Evolutionary conservation across 2,113 vertebrate species (phyloP).

Genomic region (Crocuta crocuta): DNA sequence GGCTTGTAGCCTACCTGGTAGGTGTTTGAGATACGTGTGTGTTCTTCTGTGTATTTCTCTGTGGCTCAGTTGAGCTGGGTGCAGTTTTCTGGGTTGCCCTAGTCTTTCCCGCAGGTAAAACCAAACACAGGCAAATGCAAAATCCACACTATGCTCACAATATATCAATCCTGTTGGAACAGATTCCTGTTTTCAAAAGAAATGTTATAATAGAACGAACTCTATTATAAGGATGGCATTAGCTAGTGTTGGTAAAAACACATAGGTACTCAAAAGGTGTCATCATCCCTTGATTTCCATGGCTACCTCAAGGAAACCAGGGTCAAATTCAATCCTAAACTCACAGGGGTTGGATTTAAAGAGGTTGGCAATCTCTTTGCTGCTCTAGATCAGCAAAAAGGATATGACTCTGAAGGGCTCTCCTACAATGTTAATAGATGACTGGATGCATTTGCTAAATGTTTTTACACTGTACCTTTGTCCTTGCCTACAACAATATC

Average conservation of each 20-base stretch:
- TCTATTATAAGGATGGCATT: not conserved
- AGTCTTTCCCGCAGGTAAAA: not conserved
- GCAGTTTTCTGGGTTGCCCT: not conserved
- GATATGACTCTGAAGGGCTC: not conserved
- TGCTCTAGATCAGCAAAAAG: not conserved
- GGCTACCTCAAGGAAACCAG: not conserved
- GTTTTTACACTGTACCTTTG: not conserved
- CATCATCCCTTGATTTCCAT: not conserved
- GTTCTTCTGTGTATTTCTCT: accelerated
- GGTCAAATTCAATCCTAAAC: not conserved
- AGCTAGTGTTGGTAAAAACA: not conserved
- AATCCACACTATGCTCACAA: not conserved
- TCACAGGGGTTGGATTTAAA: accelerated
- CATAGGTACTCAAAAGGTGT: not conserved
- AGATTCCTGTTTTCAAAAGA: not conserved
- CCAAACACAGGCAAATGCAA: not conserved
- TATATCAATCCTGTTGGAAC: not conserved
- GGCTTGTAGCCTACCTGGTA: not conserved
- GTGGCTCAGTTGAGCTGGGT: too few species aligned
- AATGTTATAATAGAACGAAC: not conserved
- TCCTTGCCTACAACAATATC: slow-evolving; percentile 54
- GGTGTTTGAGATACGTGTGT: accelerated
- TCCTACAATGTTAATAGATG: not conserved
- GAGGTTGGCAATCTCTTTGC: not conserved
- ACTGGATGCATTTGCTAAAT: not conserved